Conservation (phyloP, 2,113 vertebrate genomes). For the Anguilla rostrata region DNA sequence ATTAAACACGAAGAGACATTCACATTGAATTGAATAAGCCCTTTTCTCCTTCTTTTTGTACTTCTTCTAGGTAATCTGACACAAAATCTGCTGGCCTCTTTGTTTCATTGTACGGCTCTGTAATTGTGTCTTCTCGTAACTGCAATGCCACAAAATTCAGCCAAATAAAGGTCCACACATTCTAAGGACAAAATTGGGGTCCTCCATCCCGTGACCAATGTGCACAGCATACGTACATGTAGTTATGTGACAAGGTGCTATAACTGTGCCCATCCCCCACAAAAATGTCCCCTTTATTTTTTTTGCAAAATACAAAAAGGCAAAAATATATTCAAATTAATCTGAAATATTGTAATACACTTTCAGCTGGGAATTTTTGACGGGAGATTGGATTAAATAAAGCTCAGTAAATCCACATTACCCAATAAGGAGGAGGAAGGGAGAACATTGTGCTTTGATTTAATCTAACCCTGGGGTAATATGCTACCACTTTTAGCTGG, state of each 20-base stretch:
- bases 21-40: neutral
- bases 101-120: neutral
- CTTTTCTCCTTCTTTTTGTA: neutral
- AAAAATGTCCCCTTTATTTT: neutral
- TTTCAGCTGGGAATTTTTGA: neutral
- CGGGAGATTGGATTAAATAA: neutral
- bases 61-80: conserved; percentile 1
- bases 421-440: neutral
- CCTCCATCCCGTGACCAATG: neutral
- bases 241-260: neutral
- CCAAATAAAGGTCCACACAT: neutral
- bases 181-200: neutral
- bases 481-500: neutral
- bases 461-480: neutral
- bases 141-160: neutral
- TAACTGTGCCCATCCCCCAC: neutral
- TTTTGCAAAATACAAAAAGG: neutral
- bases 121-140: neutral
- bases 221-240: neutral
- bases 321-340: neutral
- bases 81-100: neutral
- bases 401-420: conserved; percentile 14
- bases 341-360: neutral
- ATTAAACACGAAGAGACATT: neutral
- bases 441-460: conserved; percentile 8